These are phyloP conservation scores for Trinorchestia longiramus DNA, from an alignment of 1,140 invertebrate species.

Conservation along the genomic window DNA sequence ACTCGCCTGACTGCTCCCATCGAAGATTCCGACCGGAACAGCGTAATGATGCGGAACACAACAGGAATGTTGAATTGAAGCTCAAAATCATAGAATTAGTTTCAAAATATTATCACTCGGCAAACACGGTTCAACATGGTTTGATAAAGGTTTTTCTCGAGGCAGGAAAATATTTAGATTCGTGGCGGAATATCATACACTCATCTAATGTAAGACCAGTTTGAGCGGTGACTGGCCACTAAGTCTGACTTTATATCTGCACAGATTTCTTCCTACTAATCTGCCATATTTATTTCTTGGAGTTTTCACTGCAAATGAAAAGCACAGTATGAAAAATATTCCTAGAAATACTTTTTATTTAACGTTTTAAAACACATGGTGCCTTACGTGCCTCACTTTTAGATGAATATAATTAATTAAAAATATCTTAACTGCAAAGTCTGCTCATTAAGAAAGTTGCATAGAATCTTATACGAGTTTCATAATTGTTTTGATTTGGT, in stretches of 20 bases:
- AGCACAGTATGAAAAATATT: not conserved
- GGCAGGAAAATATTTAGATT: not conserved
- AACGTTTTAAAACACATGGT: not conserved
- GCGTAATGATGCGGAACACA: conserved; percentile 11
- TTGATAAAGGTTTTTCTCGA: not conserved
- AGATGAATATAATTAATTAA: not conserved
- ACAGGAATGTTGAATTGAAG: not conserved
- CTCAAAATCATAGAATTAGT: not conserved
- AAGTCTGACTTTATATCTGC: not conserved
- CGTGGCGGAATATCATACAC: not conserved
- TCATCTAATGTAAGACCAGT: not conserved
- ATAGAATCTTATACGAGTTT: too few species aligned
- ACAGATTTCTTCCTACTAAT: not conserved
- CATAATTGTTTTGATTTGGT: too few species aligned
- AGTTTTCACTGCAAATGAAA: too few species aligned
- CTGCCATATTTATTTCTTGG: not conserved
- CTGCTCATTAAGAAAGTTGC: too few species aligned
- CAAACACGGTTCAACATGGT: not conserved
- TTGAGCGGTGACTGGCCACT: not conserved
- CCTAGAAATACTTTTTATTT: not conserved
- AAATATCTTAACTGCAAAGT: not conserved
- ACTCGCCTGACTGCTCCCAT: not conserved
- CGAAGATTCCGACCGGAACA: not conserved
- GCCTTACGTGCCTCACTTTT: not conserved
- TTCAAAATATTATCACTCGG: not conserved